These are phyloP conservation scores for Watsonalla binaria DNA, from an alignment of 2,888 invertebrate genomes.

Conservation along the genomic window DNA sequence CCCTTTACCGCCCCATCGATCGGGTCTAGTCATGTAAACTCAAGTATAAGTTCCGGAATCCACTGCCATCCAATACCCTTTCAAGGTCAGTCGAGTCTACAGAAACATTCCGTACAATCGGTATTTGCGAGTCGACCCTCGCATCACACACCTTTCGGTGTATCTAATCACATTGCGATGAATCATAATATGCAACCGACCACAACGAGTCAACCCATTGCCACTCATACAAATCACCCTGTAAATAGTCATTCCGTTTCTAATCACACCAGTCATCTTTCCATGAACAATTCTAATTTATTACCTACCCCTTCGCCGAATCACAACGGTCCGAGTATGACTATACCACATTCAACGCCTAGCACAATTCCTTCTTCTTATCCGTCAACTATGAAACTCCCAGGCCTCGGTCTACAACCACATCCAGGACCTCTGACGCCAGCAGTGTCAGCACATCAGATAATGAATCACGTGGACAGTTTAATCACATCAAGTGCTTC, in stretches of 20 bases:
- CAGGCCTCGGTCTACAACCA: conserved; percentile 47
- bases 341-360: conserved; percentile 44
- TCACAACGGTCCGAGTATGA: conserved; percentile 46
- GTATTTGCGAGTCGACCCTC: conserved; percentile 61
- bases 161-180: conserved; percentile 67
- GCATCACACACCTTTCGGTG: conserved; percentile 64
- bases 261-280: conserved; percentile 52
- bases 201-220: conserved; percentile 55
- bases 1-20: conserved; percentile 63
- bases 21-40: conserved; percentile 76
- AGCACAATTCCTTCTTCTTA: conserved; percentile 53
- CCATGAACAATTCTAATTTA: conserved; percentile 44
- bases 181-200: conserved; percentile 75
- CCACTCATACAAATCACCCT: conserved; percentile 56
- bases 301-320: conserved; percentile 47
- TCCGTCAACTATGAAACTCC: conserved; percentile 55
- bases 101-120: conserved; percentile 72
- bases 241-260: conserved; percentile 62
- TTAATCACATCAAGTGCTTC: conserved; percentile 41
- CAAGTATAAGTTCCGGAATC: conserved; percentile 67
- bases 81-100: conserved; percentile 69
- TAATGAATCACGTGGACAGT: conserved; percentile 47
- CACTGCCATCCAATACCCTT: conserved; percentile 65
- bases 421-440: conserved; percentile 40
- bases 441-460: conserved; percentile 44